Base-by-base conservation (phyloP, 2,797 vertebrate genomes). In the Mareca strepera region DNA sequence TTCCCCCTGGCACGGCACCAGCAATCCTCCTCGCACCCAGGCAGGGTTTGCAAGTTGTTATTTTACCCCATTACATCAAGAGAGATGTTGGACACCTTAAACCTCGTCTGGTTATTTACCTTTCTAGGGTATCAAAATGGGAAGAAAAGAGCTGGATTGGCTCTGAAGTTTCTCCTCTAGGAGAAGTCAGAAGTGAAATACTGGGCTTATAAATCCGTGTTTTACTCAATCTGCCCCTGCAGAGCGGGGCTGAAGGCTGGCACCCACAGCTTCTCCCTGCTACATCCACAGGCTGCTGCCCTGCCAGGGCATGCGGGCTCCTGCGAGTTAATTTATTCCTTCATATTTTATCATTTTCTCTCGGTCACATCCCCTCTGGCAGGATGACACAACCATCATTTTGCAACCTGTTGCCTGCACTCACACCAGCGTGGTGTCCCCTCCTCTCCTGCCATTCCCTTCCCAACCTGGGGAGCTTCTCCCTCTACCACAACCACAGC, bases 21-120 rank as follows among this genome's bases (percentile, higher is more conserved):
- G 91, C 48, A 60, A 91, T 78, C 69, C 85, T 90, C 69, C 69
- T 66, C 0, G 26, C 93, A 94, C 82, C 85, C 74, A 94, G 88
- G 91, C 93, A 94, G 69, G 91, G 90, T 84, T 92, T 91, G 90
- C 64, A 85, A 35, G 46, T 91, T 59, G 63, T 93, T 93, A 81
- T 90, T 88, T 91, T 53, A 70, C 5, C 88, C 67, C 11, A 6
- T 90, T 86, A 74, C 93, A 74, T 53, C 94, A 93, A 70, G 63
- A 1, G 62, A 50, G 41, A 16, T 80, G 73, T 75, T 63, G 78
- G 50, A 44, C 31, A 26, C 55, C 73, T 62, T 2, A 60, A 86
- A 69, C 70, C 77, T 86, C 15, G 1, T 63, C 73, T 68, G 37
- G 53, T 62, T 91, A 73, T 88, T 62, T 90, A 91, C 44, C 87